Base-by-base conservation (phyloP, 1,140 invertebrate genomes). In the Monomorium pharaonis region DNA sequence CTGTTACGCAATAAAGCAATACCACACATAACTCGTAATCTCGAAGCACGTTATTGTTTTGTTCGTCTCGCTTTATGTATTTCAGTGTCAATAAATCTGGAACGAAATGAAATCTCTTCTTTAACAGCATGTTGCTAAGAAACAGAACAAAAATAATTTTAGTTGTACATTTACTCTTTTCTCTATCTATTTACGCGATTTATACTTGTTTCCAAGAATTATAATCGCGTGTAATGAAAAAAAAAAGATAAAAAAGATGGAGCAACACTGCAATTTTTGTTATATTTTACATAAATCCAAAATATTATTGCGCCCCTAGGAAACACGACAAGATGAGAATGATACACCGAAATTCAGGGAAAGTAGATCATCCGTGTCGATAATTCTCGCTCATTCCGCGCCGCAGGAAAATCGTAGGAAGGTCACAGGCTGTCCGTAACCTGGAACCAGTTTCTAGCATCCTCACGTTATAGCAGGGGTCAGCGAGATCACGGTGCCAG, bases 401-500 rank as follows among this genome's bases (percentile, higher is more conserved):
- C 54, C 37, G 85, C 47, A 72, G 78, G 70, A 63, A 78, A 75
- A 88, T 67, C 62, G 21, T 37, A 87, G 89, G 86, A 89, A 89
- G 88, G 77, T 51, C 88, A 74, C 77, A 67, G 77, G 27, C 37
- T 65, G 78, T 86, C 86, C 86, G 69, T 86, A 88, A 89, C 84
- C 80, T 84, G 72, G 85, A 85, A 91, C 91, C 91, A 92, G 90
- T 91, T 92, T 83, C 84, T 42, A 70, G 42, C 63, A 67, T 92
- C 85, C 72, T 75, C 88, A 78, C 76, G 74, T 85, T 88, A 75
- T 65, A 67, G 74, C 60, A 75, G 65, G 83, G 92, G 86, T 92
- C 91, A 86, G 47, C 4, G 33, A 60, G 91, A 86, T 92, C 90
- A 92, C 90, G 74, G 88, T 93, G 92, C 83, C 92, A 92, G 77